phyloP scores from a whole-genome alignment of 1,140 invertebrate genomes.

The Drosophila ogumai region DNA sequence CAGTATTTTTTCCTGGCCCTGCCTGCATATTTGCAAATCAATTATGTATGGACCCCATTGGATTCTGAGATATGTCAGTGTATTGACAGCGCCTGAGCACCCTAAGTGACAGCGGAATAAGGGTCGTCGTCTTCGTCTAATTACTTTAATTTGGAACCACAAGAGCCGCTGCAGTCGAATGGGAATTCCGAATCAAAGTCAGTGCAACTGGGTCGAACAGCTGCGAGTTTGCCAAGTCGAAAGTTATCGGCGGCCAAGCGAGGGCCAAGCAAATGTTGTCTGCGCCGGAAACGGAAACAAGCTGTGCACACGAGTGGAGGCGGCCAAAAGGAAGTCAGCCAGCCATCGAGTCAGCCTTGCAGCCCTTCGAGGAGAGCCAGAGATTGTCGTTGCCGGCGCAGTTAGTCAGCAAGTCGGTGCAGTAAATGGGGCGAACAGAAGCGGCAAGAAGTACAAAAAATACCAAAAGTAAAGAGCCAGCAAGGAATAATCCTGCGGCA shows the following conservation, averaged over 20 bases:
- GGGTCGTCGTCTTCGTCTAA: constrained; percentile 35
- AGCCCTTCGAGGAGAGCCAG: constrained; percentile 9
- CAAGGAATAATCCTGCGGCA: constrained; percentile 46
- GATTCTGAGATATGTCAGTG: constrained; percentile 52
- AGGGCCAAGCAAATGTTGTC: constrained; percentile 71
- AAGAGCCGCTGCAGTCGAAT: constrained; percentile 29
- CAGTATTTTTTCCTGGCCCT: neutral
- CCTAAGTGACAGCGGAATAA: constrained; percentile 40
- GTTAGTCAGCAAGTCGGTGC: constrained; percentile 56
- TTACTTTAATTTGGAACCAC: constrained; percentile 49
- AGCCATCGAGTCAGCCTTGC: constrained; percentile 41
- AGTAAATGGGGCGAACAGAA: constrained; percentile 59
- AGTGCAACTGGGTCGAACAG: constrained; percentile 59
- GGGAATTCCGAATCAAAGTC: constrained; percentile 52
- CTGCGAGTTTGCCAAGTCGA: constrained; percentile 50
- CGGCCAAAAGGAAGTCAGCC: constrained; percentile 64
- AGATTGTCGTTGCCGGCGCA: constrained; percentile 51
- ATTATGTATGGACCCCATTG: constrained; percentile 42
- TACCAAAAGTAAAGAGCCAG: constrained; percentile 24
- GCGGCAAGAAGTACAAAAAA: constrained; percentile 17
- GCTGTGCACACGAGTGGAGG: constrained; percentile 73
- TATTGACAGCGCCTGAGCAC: neutral
- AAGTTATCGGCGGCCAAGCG: constrained; percentile 55
- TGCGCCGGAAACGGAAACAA: constrained; percentile 76
- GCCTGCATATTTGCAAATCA: constrained; percentile 53